Evolutionary conservation across 2,888 invertebrate species (phyloP).

Genomic region (Leptogaster cylindrica): DNA sequence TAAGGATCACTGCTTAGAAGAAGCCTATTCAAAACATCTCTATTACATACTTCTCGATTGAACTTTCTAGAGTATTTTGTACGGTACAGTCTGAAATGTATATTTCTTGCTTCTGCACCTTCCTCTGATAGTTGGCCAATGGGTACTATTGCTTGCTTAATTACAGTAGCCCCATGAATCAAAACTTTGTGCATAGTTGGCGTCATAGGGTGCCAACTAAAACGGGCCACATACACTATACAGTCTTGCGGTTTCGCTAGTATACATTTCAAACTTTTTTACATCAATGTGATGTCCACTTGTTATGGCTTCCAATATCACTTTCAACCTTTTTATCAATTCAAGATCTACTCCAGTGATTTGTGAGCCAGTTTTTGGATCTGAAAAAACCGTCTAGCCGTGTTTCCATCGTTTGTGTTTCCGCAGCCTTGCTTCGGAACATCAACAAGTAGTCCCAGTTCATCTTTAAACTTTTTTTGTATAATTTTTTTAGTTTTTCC

Average conservation of each 20-base stretch:
- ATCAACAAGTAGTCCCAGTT: conserved; percentile 16
- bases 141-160: conserved; percentile 51
- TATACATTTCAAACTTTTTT: conserved; percentile 33
- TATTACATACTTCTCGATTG: conserved; percentile 47
- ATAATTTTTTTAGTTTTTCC: neutral
- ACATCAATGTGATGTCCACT: conserved; percentile 35
- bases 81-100: conserved; percentile 50
- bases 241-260: conserved; percentile 32
- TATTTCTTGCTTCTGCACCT: conserved; percentile 53
- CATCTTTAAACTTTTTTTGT: conserved; percentile 11
- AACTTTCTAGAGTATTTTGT: conserved; percentile 50
- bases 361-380: conserved; percentile 30
- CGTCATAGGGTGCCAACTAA: conserved; percentile 35
- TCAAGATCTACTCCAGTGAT: conserved; percentile 25
- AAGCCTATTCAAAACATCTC: conserved; percentile 44
- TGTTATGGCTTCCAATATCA: conserved; percentile 31
- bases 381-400: conserved; percentile 38
- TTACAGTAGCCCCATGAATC: conserved; percentile 43
- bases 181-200: conserved; percentile 29
- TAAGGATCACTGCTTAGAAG: neutral
- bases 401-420: conserved; percentile 44
- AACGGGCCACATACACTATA: conserved; percentile 2
- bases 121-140: conserved; percentile 52
- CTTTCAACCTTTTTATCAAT: conserved; percentile 25
- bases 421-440: conserved; percentile 1